phyloP scores from a whole-genome alignment of 2,888 invertebrate genomes.

The Sinopyrophorus schimmeli region DNA sequence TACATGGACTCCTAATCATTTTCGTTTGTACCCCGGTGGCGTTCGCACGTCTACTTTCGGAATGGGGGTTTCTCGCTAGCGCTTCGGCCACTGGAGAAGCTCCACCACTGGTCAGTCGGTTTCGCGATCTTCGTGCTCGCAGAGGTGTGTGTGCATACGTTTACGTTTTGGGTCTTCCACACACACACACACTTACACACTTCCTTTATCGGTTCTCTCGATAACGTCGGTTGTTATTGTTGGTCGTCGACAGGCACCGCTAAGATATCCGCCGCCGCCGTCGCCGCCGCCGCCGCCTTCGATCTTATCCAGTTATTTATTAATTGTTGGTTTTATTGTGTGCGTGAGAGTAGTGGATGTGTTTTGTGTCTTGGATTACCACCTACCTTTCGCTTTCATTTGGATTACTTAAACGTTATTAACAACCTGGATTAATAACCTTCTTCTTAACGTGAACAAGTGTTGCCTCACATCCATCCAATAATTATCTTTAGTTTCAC shows the following conservation, averaged over 20 bases:
- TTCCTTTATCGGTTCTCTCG: too few species aligned
- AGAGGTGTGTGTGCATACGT: constrained; percentile 22
- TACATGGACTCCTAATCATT: constrained; percentile 78
- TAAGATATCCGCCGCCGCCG: too few species aligned
- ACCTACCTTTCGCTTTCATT: constrained; percentile 27
- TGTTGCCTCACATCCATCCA: too few species aligned
- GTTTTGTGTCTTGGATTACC: constrained; percentile 32
- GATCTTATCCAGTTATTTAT: too few species aligned
- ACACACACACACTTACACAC: too few species aligned
- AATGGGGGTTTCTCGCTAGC: constrained; percentile 40
- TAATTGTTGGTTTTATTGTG: too few species aligned
- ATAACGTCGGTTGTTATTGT: too few species aligned
- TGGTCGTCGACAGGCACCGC: too few species aligned
- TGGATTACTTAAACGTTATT: constrained; percentile 29
- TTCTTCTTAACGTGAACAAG: too few species aligned
- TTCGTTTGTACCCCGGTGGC: constrained; percentile 68
- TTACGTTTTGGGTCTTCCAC: constrained; percentile 13
- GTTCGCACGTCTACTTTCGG: constrained; percentile 40
- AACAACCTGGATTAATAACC: too few species aligned
- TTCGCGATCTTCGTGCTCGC: constrained; percentile 26
- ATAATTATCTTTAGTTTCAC: too few species aligned
- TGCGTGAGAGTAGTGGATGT: constrained; percentile 29
- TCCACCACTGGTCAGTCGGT: constrained; percentile 33
- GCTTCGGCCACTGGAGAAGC: constrained; percentile 47
- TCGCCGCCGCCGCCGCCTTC: too few species aligned